Conservation (phyloP, 2,113 vertebrate species). For the Hyperopisus bebe region DNA sequence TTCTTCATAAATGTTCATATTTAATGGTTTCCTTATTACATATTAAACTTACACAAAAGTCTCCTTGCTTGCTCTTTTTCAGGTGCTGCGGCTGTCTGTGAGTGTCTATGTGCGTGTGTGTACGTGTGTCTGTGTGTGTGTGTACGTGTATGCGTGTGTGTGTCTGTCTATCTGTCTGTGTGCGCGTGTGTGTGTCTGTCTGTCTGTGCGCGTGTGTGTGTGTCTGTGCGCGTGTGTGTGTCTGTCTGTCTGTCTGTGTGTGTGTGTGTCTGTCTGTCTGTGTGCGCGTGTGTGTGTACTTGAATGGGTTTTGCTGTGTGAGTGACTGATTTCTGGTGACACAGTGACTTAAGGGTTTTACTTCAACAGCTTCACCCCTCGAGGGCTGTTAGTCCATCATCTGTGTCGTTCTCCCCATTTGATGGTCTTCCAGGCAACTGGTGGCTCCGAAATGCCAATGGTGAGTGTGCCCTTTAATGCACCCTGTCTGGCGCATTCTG, state of each 20-base stretch:
- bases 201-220: background rate
- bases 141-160: background rate
- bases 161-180: background rate
- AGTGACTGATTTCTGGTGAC: background rate
- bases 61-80: background rate
- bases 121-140: background rate
- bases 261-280: too few species aligned
- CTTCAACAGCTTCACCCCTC: background rate
- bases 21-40: slow-evolving; percentile 16
- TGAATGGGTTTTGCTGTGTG: background rate
- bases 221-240: background rate
- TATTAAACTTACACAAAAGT: slow-evolving; percentile 14
- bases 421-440: background rate
- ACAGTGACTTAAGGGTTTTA: background rate
- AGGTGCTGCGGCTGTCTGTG: background rate
- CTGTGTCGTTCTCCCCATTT: background rate
- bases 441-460: background rate
- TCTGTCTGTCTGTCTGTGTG: background rate
- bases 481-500: background rate
- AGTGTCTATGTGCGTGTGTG: background rate
- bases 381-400: background rate
- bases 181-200: background rate
- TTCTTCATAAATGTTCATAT: slow-evolving; percentile 15
- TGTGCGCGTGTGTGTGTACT: background rate
- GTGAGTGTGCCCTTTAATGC: background rate